A percentile compares a stretch with the other conserved stretches of the same genome.
Evolutionary conservation across 2,797 vertebrate species (phyloP).

Genomic region (Selene dorsalis): DNA sequence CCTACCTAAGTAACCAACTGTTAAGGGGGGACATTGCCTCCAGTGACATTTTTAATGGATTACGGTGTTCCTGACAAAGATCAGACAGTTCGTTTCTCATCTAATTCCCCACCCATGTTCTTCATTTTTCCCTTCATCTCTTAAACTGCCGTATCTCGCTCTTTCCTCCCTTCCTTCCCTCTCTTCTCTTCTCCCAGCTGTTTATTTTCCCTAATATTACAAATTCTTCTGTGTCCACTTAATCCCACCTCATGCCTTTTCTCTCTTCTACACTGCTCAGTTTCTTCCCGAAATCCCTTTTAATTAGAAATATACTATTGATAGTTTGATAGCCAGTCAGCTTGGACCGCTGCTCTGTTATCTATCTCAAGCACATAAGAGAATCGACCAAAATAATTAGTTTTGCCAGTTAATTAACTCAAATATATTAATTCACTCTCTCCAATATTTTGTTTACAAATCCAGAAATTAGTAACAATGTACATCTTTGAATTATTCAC

Average conservation of each 20-base stretch:
- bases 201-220: conserved; percentile 40
- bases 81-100: conserved; percentile 69
- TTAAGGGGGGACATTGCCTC: conserved; percentile 79
- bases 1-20: conserved; percentile 83
- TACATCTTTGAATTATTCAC: conserved; percentile 25
- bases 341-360: neutral
- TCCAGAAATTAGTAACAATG: conserved; percentile 5
- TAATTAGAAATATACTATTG: conserved; percentile 19
- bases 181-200: conserved; percentile 24
- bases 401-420: conserved; percentile 46
- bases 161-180: conserved; percentile 32
- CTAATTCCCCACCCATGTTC: conserved; percentile 66
- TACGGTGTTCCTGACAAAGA: conserved; percentile 77
- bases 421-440: conserved; percentile 29
- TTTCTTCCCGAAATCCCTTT: conserved; percentile 24
- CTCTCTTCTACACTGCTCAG: neutral
- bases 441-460: conserved; percentile 43
- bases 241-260: conserved; percentile 23
- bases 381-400: conserved; percentile 32
- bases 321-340: conserved; percentile 31
- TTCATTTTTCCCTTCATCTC: conserved; percentile 68
- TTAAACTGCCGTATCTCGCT: conserved; percentile 44
- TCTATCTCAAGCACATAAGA: conserved; percentile 22
- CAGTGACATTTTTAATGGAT: conserved; percentile 83
- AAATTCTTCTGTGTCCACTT: conserved; percentile 29